A percentile compares a stretch with the other conserved stretches of the same genome.
Conservation (phyloP, 2,113 vertebrate genomes). For the Percina caprodes region DNA sequence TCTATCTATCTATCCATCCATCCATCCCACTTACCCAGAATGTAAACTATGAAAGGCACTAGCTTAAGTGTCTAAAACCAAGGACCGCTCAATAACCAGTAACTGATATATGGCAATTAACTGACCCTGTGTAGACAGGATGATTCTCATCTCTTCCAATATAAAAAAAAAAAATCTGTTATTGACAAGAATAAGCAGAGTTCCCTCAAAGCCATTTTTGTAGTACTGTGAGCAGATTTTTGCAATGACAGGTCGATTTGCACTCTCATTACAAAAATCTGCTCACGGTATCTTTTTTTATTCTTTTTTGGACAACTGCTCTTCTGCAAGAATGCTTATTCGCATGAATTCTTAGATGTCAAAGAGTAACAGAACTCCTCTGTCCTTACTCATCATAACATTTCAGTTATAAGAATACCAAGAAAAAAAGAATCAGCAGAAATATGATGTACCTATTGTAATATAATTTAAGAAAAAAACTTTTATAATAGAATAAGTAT, state of each 20-base stretch:
- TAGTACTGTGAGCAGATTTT: slow-evolving; percentile 19
- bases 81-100: background rate
- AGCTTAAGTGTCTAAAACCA: slow-evolving; percentile 15
- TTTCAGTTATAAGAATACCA: background rate
- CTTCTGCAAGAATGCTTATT: slow-evolving; percentile 24
- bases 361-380: background rate
- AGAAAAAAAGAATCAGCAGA: background rate
- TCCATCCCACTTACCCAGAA: background rate
- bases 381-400: background rate
- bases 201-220: slow-evolving; percentile 6
- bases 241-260: slow-evolving; percentile 9
- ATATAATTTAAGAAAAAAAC: background rate
- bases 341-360: background rate
- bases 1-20: no score
- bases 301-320: slow-evolving; percentile 17
- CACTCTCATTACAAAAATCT: background rate
- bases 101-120: background rate
- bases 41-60: background rate
- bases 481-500: background rate
- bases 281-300: background rate
- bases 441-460: background rate
- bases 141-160: slow-evolving; percentile 4
- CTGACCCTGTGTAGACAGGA: background rate
- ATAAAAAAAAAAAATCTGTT: slow-evolving; percentile 26
- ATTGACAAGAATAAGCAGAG: slow-evolving; percentile 3